Evolutionary conservation across 2,113 vertebrate genomes (phyloP), one percentile per base, ranked within the genome.

Genomic region (Poicephalus gulielmi): DNA sequence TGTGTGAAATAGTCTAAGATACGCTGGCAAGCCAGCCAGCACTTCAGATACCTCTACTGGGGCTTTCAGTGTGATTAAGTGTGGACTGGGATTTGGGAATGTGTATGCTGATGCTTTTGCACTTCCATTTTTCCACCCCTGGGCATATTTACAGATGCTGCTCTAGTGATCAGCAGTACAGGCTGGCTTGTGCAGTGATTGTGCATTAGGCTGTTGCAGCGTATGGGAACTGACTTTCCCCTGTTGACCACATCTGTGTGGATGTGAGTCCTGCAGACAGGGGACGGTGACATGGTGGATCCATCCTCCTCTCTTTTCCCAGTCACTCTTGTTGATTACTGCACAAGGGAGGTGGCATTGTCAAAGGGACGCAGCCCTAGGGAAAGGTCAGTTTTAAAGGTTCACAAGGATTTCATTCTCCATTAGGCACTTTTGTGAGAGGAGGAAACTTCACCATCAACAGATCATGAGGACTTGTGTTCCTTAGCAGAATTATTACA

Each of bases 181-280:
- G 39, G 23, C 27, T 2, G 13, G 39, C 24, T 83, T 0, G 0
- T 50, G 46, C 17, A 44, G 28, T 5, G 20, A 2, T 30, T 74
- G 35, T 66, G 44, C 33, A 17, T 76, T 37, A 30, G 18, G 4
- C 7, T 17, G 14, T 31, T 57, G 35, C 4, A 52, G 2, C 7
- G 23, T n/a, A 24, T 35, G 12, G 46, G 12, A 77, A 31, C 50
- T 83, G 37, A 2, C 52, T 75, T 76, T 63, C 78, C 15, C n/a
- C 23, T 23, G 4, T 30, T 86, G 53, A 44, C 13, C 35, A 8
- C 10, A 24, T 22, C 27, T 41, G 3, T 2, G 3, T 30, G 27
- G 22, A 19, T 46, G 7, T 64, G 44, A 69, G 18, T 73, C 83
- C n/a, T 77, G 35, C 9, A 33, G 14, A 55, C 5, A 6, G 11